Evolutionary conservation across 2,888 invertebrate species (phyloP).

Genomic region (Exocentrus adspersus): DNA sequence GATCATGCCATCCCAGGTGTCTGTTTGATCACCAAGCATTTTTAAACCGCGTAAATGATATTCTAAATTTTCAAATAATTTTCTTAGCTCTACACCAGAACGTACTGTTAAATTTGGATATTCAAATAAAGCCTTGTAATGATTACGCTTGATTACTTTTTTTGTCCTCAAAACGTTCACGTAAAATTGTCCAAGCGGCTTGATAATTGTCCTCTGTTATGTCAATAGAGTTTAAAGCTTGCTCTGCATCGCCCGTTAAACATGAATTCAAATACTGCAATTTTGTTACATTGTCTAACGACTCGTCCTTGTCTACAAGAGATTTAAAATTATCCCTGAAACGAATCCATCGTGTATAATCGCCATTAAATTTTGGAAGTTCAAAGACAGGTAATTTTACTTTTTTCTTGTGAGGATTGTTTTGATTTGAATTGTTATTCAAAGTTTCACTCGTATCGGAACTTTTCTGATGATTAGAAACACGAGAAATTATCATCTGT

Average conservation of each 20-base stretch:
- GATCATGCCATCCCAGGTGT: slow-evolving; percentile 22
- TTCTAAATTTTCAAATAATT: slow-evolving; percentile 6
- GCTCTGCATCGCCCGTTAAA: not conserved
- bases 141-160: slow-evolving; percentile 22
- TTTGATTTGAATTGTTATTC: no score
- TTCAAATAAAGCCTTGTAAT: slow-evolving; percentile 17
- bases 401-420: no score
- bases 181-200: slow-evolving; percentile 16
- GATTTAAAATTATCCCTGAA: no score
- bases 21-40: slow-evolving; percentile 14
- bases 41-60: slow-evolving; percentile 22
- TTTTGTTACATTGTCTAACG: no score
- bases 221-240: slow-evolving; percentile 4
- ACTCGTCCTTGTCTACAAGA: no score
- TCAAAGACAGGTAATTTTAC: no score
- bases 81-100: slow-evolving; percentile 13
- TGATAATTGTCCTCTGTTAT: slow-evolving; percentile 21
- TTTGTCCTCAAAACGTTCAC: slow-evolving; percentile 22
- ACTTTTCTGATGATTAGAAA: no score
- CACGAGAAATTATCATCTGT: no score
- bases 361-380: no score
- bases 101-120: slow-evolving; percentile 3
- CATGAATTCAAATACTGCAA: no score
- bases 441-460: no score
- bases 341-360: no score